phyloP scores from a whole-genome alignment of 2,888 invertebrate species.

The Apomyelois bistriatella region DNA sequence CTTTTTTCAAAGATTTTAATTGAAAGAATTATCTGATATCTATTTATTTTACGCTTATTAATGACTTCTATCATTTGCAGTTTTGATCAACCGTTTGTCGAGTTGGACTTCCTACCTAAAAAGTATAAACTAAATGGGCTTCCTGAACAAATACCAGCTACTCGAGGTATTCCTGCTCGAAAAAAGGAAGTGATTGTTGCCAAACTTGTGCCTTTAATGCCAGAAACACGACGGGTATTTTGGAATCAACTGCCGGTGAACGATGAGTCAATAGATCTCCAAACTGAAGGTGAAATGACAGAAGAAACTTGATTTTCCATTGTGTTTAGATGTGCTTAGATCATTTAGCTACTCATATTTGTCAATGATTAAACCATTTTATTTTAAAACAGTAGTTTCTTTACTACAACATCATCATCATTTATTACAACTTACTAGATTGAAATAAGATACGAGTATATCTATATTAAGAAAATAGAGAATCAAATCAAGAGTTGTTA shows the following conservation, averaged over 20 bases:
- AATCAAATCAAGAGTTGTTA: too few species aligned
- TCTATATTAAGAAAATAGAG: neutral
- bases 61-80: conserved; percentile 9
- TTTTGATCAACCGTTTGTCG: conserved; percentile 16
- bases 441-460: neutral
- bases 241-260: conserved; percentile 15
- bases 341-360: too few species aligned
- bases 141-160: conserved; percentile 14
- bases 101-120: conserved; percentile 16
- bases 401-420: neutral
- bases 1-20: too few species aligned
- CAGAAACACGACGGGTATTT: conserved; percentile 15
- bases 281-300: conserved; percentile 14
- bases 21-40: neutral
- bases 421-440: neutral
- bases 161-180: conserved; percentile 8
- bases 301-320: conserved; percentile 13
- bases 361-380: neutral
- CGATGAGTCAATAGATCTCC: conserved; percentile 15
- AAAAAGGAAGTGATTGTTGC: conserved; percentile 16
- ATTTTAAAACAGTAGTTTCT: neutral
- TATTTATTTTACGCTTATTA: neutral
- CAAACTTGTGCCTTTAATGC: conserved; percentile 15
- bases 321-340: conserved; percentile 1
- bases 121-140: conserved; percentile 14